Conservation (phyloP, 1,140 invertebrate species). For the Drosophila lowei region DNA sequence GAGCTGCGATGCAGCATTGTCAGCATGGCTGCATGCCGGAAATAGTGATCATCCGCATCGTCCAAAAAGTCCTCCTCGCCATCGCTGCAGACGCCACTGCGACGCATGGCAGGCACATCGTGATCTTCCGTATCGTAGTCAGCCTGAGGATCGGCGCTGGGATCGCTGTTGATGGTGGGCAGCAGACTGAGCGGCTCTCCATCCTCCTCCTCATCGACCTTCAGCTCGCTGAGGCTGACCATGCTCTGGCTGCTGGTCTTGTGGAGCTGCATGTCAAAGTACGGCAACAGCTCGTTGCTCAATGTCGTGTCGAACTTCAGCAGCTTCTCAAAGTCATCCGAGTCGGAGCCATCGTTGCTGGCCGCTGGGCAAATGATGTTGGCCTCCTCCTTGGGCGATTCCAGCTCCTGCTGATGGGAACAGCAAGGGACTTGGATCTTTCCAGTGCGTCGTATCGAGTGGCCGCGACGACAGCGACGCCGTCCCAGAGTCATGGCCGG, state of each 20-base stretch:
- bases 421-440: slow-evolving; percentile 66
- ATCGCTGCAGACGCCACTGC: slow-evolving; percentile 70
- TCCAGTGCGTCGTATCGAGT: slow-evolving; percentile 77
- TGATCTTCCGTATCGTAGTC: slow-evolving; percentile 54
- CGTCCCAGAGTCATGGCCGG: slow-evolving; percentile 83
- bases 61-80: slow-evolving; percentile 75
- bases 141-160: slow-evolving; percentile 71
- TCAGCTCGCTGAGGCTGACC: slow-evolving; percentile 66
- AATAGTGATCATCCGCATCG: slow-evolving; percentile 76
- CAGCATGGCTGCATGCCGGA: slow-evolving; percentile 77
- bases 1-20: slow-evolving; percentile 82
- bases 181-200: slow-evolving; percentile 70
- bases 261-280: slow-evolving; percentile 82
- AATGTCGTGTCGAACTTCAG: slow-evolving; percentile 78
- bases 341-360: slow-evolving; percentile 68
- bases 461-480: slow-evolving; percentile 80
- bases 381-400: slow-evolving; percentile 19
- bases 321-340: slow-evolving; percentile 82
- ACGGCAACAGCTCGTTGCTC: slow-evolving; percentile 77
- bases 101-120: slow-evolving; percentile 44
- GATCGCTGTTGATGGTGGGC: slow-evolving; percentile 75
- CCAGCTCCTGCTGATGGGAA: slow-evolving; percentile 39
- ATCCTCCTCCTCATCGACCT: slow-evolving; percentile 50
- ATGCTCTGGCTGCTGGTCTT: slow-evolving; percentile 76
- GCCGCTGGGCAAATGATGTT: slow-evolving; percentile 2